Evolutionary conservation across 2,113 vertebrate species (phyloP).

Genomic region (Zonotrichia leucophrys): DNA sequence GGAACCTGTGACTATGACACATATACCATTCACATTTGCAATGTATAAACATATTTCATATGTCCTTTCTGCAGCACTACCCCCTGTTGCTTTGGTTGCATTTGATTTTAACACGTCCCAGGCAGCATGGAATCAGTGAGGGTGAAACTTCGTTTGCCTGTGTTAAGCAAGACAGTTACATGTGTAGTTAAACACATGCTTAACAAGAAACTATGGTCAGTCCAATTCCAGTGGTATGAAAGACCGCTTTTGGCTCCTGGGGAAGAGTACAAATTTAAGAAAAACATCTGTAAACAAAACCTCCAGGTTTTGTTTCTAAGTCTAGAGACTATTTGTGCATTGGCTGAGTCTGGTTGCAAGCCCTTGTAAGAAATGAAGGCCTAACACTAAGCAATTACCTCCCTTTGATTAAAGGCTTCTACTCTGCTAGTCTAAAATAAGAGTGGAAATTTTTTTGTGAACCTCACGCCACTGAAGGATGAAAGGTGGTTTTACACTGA

Average conservation of each 20-base stretch:
- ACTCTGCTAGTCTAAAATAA: constrained; percentile 9
- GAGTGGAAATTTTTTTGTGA: not conserved
- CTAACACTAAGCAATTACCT: not conserved
- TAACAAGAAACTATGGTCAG: not conserved
- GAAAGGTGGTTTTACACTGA: constrained; percentile 5
- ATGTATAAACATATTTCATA: not conserved
- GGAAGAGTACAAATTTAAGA: not conserved
- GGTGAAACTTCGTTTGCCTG: not conserved
- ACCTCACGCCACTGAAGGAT: not conserved
- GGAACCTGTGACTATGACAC: not conserved
- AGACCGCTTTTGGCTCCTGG: not conserved
- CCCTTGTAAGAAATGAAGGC: not conserved
- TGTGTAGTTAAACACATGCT: not conserved
- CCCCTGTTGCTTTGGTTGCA: not conserved
- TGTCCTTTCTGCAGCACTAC: not conserved
- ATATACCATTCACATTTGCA: not conserved
- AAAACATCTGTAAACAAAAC: not conserved
- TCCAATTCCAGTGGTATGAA: not conserved
- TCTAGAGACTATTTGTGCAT: not conserved
- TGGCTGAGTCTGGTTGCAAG: not conserved
- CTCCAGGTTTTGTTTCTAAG: constrained; percentile 7
- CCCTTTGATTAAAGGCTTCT: not conserved
- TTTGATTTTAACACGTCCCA: not conserved
- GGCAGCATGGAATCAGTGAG: not conserved
- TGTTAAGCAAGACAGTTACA: not conserved